A percentile compares a stretch with the other conserved stretches of the same genome.
Conservation (phyloP, 2,888 invertebrate species). For the Cancer borealis region DNA sequence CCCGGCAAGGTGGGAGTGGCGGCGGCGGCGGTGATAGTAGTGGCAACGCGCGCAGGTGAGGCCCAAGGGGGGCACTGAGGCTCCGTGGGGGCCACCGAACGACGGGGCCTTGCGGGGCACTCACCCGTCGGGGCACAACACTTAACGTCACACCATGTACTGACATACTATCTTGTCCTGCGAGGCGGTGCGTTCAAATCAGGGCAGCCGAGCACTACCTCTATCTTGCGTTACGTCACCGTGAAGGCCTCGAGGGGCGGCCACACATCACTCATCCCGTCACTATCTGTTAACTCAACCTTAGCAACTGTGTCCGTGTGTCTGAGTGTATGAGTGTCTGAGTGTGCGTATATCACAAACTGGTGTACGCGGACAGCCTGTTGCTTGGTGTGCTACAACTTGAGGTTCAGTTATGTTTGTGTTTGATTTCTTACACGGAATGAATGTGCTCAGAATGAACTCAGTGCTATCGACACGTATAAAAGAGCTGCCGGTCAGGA, state of each 20-base stretch:
- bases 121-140: not conserved
- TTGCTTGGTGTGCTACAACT: not conserved
- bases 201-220: not conserved
- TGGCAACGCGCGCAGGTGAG: not conserved
- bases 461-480: not conserved
- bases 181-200: not conserved
- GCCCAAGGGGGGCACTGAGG: not conserved
- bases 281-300: slow-evolving; percentile 1
- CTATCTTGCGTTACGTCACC: not conserved
- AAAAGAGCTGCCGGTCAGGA: not conserved
- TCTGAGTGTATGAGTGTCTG: not conserved
- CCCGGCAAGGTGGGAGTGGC: slow-evolving; percentile 7
- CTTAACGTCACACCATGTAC: not conserved
- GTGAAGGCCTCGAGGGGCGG: not conserved
- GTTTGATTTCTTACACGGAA: not conserved
- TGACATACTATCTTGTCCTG: not conserved
- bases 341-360: not conserved
- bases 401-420: not conserved
- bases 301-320: not conserved
- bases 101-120: slow-evolving; percentile 34
- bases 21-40: not conserved
- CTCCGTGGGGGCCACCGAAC: not conserved
- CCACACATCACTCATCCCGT: not conserved
- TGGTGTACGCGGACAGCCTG: not conserved
- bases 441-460: not conserved